Conservation (phyloP, 2,888 invertebrate species). For the Chymomyza procnemis region DNA sequence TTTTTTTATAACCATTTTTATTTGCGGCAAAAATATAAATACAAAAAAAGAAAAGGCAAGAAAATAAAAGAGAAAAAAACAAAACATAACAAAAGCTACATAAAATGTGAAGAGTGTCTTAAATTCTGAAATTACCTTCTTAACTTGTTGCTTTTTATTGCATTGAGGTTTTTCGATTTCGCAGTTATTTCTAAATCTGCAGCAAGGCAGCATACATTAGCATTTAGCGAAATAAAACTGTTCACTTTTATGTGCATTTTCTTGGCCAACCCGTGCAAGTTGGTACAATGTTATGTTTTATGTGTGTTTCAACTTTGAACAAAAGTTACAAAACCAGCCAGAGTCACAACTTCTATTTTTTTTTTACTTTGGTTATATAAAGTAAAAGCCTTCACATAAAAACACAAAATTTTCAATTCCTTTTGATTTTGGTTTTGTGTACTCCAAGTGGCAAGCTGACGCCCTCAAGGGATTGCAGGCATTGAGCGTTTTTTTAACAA, state of each 20-base stretch:
- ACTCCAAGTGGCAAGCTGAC: background rate
- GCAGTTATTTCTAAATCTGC: conserved; percentile 16
- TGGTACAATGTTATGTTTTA: too few relatives aligned
- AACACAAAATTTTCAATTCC: conserved; percentile 27
- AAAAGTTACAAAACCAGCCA: background rate
- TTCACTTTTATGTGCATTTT: conserved; percentile 60
- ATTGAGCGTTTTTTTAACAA: background rate
- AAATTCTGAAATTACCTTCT: conserved; percentile 27
- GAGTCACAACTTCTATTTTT: too few relatives aligned
- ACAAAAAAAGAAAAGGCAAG: background rate
- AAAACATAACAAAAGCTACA: background rate
- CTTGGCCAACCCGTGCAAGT: too few relatives aligned
- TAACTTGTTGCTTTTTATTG: conserved; percentile 60
- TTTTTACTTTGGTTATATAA: background rate
- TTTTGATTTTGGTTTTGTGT: conserved; percentile 22
- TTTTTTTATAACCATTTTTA: conserved; percentile 56
- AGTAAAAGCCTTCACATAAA: background rate
- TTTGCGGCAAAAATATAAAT: conserved; percentile 41
- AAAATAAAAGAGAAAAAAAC: background rate
- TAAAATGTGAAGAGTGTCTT: background rate
- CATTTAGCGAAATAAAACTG: conserved; percentile 53
- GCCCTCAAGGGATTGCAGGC: background rate
- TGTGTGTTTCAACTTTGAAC: too few relatives aligned
- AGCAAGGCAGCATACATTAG: conserved; percentile 11
- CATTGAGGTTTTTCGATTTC: background rate